A percentile compares a stretch with the other conserved stretches of the same genome.
phyloP scores from a whole-genome alignment of 2,797 vertebrate genomes.

The Eupleurogrammus muticus region DNA sequence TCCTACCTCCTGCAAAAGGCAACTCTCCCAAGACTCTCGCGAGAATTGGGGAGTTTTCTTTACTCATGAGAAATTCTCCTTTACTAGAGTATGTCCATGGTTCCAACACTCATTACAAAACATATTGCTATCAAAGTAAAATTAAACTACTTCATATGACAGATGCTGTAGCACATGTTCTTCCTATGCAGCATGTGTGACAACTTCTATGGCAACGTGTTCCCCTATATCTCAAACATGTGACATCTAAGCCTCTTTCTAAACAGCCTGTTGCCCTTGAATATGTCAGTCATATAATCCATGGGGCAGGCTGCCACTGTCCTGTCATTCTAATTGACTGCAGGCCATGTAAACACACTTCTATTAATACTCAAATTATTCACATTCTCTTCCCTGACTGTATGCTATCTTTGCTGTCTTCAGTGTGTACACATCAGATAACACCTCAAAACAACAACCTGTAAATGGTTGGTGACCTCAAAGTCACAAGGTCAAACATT shows the following conservation, averaged over 20 bases:
- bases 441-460: background rate
- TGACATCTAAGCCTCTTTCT: slow-evolving; percentile 33
- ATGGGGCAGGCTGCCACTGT: slow-evolving; percentile 7
- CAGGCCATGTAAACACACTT: slow-evolving; percentile 20
- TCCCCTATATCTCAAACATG: slow-evolving; percentile 23
- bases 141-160: background rate
- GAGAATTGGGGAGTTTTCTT: no score
- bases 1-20: no score
- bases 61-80: no score
- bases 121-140: background rate
- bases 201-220: background rate
- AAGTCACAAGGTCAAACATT: background rate
- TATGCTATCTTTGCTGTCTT: background rate
- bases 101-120: background rate
- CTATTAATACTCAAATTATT: slow-evolving; percentile 53
- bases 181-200: slow-evolving; percentile 9
- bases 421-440: background rate
- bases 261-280: slow-evolving; percentile 26
- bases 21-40: no score
- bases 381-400: slow-evolving; percentile 22
- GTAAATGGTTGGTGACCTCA: background rate
- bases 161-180: slow-evolving; percentile 31
- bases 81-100: background rate
- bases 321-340: slow-evolving; percentile 14
- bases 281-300: slow-evolving; percentile 39